Conservation (phyloP, 2,888 invertebrate genomes). For the Trissonchulus latispiculum region DNA sequence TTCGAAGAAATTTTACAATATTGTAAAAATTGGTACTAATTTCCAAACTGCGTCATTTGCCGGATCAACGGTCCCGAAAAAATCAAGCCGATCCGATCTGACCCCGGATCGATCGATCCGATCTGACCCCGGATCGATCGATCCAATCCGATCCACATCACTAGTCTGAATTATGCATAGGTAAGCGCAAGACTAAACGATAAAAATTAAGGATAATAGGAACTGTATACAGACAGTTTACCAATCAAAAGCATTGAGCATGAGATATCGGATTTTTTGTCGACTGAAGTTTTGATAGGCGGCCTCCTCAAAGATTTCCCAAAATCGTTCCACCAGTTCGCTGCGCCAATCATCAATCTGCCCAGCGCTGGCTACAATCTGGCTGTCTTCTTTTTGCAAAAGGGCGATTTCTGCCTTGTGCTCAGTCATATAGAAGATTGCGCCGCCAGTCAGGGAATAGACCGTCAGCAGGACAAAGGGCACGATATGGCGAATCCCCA, state of each 20-base stretch:
- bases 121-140: too few species aligned
- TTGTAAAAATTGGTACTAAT: too few species aligned
- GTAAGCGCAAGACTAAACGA: too few species aligned
- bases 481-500: constrained; percentile 32
- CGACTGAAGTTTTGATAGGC: neutral
- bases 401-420: constrained; percentile 28
- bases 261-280: neutral
- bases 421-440: constrained; percentile 37
- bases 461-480: constrained; percentile 37
- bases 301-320: constrained; percentile 1
- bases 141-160: too few species aligned
- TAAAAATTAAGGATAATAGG: too few species aligned
- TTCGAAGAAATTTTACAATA: too few species aligned
- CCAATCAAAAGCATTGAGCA: constrained; percentile 4
- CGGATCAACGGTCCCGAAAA: too few species aligned
- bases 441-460: constrained; percentile 39
- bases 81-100: too few species aligned
- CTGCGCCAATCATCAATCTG: neutral
- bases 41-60: too few species aligned
- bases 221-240: too few species aligned
- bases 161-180: too few species aligned
- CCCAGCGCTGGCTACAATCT: neutral
- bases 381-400: neutral
- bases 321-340: constrained; percentile 7
- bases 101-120: too few species aligned